These are phyloP conservation scores for Coturnix japonica DNA, from an alignment of 2,113 vertebrate genomes.

Conservation along the genomic window DNA sequence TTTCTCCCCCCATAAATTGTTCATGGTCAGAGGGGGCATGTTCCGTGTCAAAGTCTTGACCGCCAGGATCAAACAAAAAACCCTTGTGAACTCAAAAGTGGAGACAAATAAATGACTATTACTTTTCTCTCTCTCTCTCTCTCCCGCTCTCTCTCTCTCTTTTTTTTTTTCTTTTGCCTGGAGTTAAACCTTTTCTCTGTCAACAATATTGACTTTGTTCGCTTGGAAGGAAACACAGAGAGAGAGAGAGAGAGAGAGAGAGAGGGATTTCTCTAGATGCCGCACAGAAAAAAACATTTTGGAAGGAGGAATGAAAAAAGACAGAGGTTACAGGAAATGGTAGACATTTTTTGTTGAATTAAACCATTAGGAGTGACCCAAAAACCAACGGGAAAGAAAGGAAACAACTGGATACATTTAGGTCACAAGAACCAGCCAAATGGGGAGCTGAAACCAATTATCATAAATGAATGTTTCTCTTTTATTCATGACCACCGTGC, in stretches of 20 bases:
- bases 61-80: constrained; percentile 83
- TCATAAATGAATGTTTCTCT: constrained; percentile 90
- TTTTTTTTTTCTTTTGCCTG: constrained; percentile 68
- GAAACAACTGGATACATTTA: constrained; percentile 92
- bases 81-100: constrained; percentile 81
- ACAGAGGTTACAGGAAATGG: constrained; percentile 96
- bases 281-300: constrained; percentile 80
- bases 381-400: constrained; percentile 86
- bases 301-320: constrained; percentile 92
- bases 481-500: constrained; percentile 88
- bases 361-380: constrained; percentile 95
- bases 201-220: constrained; percentile 89
- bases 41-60: constrained; percentile 85
- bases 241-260: constrained; percentile 68
- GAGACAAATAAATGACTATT: constrained; percentile 85
- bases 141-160: background rate
- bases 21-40: constrained; percentile 88
- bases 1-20: constrained; percentile 83
- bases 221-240: constrained; percentile 78
- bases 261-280: constrained; percentile 77
- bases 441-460: constrained; percentile 91
- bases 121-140: constrained; percentile 30
- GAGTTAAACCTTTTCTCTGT: constrained; percentile 81
- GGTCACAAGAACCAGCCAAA: constrained; percentile 88
- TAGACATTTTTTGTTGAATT: constrained; percentile 97